Evolutionary conservation across 2,113 vertebrate genomes (phyloP).

Genomic region (Morone chrysops): DNA sequence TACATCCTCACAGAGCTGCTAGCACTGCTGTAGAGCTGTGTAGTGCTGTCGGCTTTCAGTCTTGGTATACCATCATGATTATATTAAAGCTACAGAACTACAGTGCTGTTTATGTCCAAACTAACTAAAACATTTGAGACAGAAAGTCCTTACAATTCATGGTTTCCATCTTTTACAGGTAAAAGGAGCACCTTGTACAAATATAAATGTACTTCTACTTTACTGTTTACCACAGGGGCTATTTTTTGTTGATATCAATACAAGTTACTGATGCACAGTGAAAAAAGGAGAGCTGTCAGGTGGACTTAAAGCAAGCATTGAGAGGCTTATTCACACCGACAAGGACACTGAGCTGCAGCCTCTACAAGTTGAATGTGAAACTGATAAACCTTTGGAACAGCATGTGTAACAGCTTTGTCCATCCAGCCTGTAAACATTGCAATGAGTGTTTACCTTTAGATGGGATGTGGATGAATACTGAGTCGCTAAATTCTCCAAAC

Average conservation of each 20-base stretch:
- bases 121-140: not conserved
- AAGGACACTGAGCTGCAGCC: not conserved
- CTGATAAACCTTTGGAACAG: not conserved
- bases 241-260: not conserved
- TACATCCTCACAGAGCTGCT: too few relatives aligned
- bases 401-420: not conserved
- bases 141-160: not conserved
- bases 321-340: not conserved
- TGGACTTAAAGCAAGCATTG: not conserved
- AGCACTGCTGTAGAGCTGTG: too few relatives aligned
- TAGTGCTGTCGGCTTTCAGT: too few relatives aligned
- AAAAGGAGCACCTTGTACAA: too few relatives aligned
- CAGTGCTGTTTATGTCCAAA: too few relatives aligned
- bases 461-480: constrained; percentile 82
- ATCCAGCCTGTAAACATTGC: not conserved
- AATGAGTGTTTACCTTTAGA: constrained; percentile 71
- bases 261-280: not conserved
- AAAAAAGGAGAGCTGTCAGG: not conserved
- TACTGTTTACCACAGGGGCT: too few relatives aligned
- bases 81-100: too few relatives aligned
- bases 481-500: constrained; percentile 91
- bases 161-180: not conserved
- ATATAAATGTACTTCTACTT: too few relatives aligned
- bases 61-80: too few relatives aligned
- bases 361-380: not conserved